These are phyloP conservation scores for Ctenosaura bakeri DNA, from an alignment of 2,797 vertebrate genomes.

Conservation along the genomic window DNA sequence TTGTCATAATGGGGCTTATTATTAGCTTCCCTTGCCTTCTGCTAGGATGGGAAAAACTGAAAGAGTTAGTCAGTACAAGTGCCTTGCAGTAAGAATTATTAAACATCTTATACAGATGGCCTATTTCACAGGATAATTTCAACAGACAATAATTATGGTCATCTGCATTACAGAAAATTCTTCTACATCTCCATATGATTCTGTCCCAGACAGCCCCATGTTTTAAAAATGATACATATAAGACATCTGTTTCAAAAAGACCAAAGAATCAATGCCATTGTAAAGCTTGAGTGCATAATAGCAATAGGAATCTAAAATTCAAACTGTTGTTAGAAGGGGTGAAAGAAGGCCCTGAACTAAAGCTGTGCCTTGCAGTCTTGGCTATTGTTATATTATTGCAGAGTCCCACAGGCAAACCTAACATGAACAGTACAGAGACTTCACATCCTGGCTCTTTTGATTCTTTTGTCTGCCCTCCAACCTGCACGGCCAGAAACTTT, in stretches of 20 bases:
- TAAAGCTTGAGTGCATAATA: slow-evolving; percentile 66
- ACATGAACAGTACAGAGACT: slow-evolving; percentile 83
- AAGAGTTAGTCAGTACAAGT: not conserved
- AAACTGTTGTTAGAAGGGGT: slow-evolving; percentile 79
- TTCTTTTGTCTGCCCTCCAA: slow-evolving; percentile 91
- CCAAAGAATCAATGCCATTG: slow-evolving; percentile 19
- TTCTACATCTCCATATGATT: slow-evolving; percentile 15
- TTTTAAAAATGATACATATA: not conserved
- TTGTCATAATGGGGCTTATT: not conserved
- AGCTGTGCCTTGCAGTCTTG: slow-evolving; percentile 81
- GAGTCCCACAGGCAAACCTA: slow-evolving; percentile 86
- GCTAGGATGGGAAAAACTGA: not conserved
- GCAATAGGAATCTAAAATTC: slow-evolving; percentile 72
- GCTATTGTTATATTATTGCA: slow-evolving; percentile 92
- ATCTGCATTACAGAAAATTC: not conserved
- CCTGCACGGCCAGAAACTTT: slow-evolving; percentile 89
- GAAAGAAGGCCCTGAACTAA: slow-evolving; percentile 80
- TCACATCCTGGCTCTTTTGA: slow-evolving; percentile 91
- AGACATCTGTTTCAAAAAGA: not conserved
- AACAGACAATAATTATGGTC: not conserved
- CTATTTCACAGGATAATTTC: slow-evolving; percentile 7
- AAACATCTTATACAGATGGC: not conserved
- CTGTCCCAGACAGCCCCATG: not conserved
- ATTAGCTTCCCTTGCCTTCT: not conserved
- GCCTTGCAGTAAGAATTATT: not conserved